These are phyloP conservation scores for Phaedon cochleariae DNA, from an alignment of 2,888 invertebrate genomes.

Conservation along the genomic window DNA sequence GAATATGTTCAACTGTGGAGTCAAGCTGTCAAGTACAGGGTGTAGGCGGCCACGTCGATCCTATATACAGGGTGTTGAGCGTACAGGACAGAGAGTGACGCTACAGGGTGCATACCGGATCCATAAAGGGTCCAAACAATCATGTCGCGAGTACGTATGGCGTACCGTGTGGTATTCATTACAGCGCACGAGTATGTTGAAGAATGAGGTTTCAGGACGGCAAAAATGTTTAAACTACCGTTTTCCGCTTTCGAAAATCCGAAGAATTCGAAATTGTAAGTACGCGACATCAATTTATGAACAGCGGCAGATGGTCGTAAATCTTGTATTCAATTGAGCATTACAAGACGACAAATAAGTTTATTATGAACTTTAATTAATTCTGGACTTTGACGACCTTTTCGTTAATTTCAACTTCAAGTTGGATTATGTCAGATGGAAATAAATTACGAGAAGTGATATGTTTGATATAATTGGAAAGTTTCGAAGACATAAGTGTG, in stretches of 20 bases:
- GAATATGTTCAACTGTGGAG: too few species aligned
- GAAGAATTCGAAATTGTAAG: conserved; percentile 34
- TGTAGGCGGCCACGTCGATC: too few species aligned
- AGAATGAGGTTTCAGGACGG: neutral
- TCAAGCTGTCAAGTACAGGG: too few species aligned
- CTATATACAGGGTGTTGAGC: too few species aligned
- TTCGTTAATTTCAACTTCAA: conserved; percentile 21
- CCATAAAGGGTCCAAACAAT: too few species aligned
- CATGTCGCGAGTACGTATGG: neutral
- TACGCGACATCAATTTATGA: conserved; percentile 30
- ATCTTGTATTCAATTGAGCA: conserved; percentile 42
- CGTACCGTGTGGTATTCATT: conserved; percentile 10
- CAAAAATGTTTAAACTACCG: conserved; percentile 15
- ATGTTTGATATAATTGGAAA: too few species aligned
- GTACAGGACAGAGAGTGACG: too few species aligned
- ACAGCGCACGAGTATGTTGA: neutral
- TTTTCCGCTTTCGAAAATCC: conserved; percentile 35
- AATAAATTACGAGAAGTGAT: neutral
- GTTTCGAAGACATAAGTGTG: too few species aligned
- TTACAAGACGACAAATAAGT: conserved; percentile 42
- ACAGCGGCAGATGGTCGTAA: conserved; percentile 41
- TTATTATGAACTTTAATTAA: conserved; percentile 43
- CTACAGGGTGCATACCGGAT: too few species aligned
- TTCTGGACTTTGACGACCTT: conserved; percentile 33
- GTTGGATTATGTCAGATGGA: neutral